A percentile compares a stretch with the other conserved stretches of the same genome.
These are phyloP conservation scores for Tetragonula clypearis DNA, from an alignment of 1,140 invertebrate species.

Conservation along the genomic window DNA sequence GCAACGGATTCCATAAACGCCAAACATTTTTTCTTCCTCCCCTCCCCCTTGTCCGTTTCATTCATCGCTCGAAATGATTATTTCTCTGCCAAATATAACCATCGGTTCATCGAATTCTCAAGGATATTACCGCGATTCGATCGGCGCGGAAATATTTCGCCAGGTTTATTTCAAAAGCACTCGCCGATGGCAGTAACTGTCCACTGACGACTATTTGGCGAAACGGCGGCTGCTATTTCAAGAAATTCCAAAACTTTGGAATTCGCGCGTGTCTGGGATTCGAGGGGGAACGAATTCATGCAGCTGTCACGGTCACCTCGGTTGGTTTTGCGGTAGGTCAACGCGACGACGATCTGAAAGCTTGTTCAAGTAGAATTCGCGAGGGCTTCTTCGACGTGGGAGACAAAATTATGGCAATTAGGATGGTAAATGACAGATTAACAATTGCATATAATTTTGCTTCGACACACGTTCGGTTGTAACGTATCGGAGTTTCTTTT, in stretches of 20 bases:
- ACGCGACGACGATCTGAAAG: background rate
- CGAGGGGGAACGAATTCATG: background rate
- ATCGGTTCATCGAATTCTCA: constrained; percentile 5
- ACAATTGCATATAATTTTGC: too few relatives aligned
- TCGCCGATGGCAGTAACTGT: constrained; percentile 17
- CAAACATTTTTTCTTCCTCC: background rate
- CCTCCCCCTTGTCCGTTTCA: background rate
- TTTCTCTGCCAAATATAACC: constrained; percentile 16
- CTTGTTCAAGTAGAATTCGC: background rate
- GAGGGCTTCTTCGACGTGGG: background rate
- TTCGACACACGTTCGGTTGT: too few relatives aligned
- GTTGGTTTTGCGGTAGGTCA: constrained; percentile 32
- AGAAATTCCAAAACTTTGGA: constrained; percentile 30
- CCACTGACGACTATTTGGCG: constrained; percentile 11
- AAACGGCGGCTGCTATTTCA: background rate
- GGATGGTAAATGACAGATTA: background rate
- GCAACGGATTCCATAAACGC: background rate
- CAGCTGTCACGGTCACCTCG: constrained; percentile 33
- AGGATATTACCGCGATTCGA: background rate
- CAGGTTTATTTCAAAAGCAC: constrained; percentile 32
- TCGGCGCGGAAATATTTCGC: background rate
- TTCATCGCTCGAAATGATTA: background rate
- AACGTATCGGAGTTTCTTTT: too few relatives aligned
- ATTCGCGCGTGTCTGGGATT: background rate
- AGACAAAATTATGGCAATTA: background rate